These are phyloP conservation scores for Grus americana DNA, from an alignment of 2,113 vertebrate species.

Conservation along the genomic window DNA sequence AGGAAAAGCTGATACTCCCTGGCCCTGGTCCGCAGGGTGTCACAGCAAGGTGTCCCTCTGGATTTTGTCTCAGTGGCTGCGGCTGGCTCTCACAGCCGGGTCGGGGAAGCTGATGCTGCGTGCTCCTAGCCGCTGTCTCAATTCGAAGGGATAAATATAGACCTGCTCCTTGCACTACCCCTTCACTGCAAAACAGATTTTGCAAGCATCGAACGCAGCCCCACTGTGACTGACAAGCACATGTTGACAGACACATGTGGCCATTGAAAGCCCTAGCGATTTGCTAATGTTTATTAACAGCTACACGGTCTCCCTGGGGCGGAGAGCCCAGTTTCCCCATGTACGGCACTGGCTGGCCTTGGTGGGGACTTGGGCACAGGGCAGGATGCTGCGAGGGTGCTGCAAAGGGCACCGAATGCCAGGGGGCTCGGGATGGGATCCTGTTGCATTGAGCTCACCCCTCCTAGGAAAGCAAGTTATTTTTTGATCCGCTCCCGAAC, in stretches of 20 bases:
- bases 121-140: neutral
- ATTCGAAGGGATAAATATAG: constrained; percentile 59
- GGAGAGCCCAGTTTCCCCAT: neutral
- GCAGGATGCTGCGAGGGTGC: neutral
- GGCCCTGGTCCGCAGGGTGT: too few relatives aligned
- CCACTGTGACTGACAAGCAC: constrained; percentile 65
- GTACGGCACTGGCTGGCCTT: neutral
- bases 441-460: neutral
- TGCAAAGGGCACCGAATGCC: constrained; percentile 4
- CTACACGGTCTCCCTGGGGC: neutral
- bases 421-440: neutral
- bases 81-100: neutral
- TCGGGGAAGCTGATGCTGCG: neutral
- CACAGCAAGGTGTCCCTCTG: neutral
- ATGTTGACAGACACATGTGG: constrained; percentile 10
- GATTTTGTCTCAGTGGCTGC: neutral
- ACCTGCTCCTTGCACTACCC: neutral
- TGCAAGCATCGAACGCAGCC: neutral
- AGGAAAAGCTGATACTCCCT: neutral
- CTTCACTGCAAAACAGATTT: neutral
- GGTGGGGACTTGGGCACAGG: neutral
- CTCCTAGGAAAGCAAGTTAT: constrained; percentile 72
- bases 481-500: constrained; percentile 62
- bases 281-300: constrained; percentile 41
- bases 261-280: neutral